Evolutionary conservation across 1,140 invertebrate species (phyloP).

Genomic region (Aphaenogaster floridana): DNA sequence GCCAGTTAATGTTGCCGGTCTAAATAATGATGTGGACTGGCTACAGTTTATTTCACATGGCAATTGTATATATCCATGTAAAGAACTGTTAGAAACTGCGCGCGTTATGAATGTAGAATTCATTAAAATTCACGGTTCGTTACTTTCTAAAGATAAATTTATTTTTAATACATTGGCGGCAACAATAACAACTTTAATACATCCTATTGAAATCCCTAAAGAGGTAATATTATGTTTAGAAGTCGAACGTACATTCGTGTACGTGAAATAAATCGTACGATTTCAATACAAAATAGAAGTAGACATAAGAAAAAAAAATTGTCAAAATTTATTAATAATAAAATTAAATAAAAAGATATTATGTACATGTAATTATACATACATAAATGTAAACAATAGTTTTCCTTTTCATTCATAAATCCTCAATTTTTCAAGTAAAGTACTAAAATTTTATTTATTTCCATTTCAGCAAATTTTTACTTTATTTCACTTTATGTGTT

Average conservation of each 20-base stretch:
- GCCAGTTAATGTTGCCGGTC: neutral
- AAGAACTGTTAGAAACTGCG: neutral
- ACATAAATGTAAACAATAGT: too few relatives aligned
- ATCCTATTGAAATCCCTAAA: neutral
- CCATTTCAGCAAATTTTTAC: too few relatives aligned
- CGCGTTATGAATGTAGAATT: slow-evolving; percentile 2
- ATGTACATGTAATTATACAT: too few relatives aligned
- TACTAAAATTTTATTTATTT: too few relatives aligned
- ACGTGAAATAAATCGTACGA: neutral
- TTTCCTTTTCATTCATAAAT: too few relatives aligned
- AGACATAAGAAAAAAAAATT: too few relatives aligned
- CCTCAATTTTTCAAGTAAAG: too few relatives aligned
- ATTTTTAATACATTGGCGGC: neutral
- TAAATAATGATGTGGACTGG: neutral
- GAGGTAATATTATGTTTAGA: neutral
- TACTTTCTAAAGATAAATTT: neutral
- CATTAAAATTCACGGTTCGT: neutral
- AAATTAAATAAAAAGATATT: too few relatives aligned
- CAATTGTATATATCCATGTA: neutral
- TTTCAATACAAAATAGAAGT: too few relatives aligned
- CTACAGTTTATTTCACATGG: neutral
- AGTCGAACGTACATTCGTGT: neutral
- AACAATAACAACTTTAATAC: neutral
- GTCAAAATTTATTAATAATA: too few relatives aligned
- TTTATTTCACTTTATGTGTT: too few relatives aligned